Conservation (phyloP, 1,140 invertebrate genomes). For the Drosophila bipectinata region DNA sequence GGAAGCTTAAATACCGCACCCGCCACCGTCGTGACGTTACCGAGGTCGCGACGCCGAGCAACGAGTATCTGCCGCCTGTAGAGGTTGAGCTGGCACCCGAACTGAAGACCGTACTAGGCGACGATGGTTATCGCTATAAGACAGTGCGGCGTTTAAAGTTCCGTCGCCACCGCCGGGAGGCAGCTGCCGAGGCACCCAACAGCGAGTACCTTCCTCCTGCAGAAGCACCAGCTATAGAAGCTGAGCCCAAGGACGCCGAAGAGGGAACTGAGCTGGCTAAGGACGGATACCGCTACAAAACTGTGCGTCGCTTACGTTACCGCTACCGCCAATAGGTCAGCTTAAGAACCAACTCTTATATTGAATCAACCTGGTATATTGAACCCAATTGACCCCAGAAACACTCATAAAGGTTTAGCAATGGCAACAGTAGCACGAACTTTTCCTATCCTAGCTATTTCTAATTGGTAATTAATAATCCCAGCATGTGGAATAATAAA, state of each 20-base stretch:
- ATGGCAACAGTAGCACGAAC: neutral
- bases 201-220: constrained; percentile 72
- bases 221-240: constrained; percentile 37
- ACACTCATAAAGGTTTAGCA: constrained; percentile 38
- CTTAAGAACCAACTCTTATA: neutral
- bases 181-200: constrained; percentile 51
- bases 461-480: constrained; percentile 27
- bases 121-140: constrained; percentile 77
- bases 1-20: constrained; percentile 61
- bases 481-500: constrained; percentile 75
- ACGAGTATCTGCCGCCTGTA: constrained; percentile 74
- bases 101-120: constrained; percentile 65
- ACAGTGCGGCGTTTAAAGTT: constrained; percentile 73
- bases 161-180: constrained; percentile 74
- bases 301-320: constrained; percentile 73
- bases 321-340: constrained; percentile 68
- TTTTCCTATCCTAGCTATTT: constrained; percentile 10
- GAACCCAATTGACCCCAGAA: constrained; percentile 78
- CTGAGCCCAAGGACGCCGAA: constrained; percentile 39
- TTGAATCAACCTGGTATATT: constrained; percentile 40
- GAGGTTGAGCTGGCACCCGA: constrained; percentile 72
- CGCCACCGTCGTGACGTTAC: constrained; percentile 76
- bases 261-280: constrained; percentile 71
- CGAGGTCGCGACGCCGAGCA: constrained; percentile 63
- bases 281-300: constrained; percentile 81